These are phyloP conservation scores for Berghia stephanieae DNA, from an alignment of 1,140 invertebrate species.

Conservation along the genomic window DNA sequence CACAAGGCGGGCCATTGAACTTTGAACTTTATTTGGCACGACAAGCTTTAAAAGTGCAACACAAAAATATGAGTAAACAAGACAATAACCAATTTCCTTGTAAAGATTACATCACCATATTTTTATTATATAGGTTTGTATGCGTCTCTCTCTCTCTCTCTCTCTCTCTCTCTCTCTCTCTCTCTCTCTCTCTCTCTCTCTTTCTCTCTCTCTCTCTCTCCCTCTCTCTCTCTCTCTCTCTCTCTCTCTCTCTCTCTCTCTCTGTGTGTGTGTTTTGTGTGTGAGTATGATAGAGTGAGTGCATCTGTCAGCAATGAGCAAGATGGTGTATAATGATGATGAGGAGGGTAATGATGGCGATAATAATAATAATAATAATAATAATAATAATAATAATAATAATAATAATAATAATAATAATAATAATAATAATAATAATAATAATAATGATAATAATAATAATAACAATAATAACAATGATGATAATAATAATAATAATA, in stretches of 20 bases:
- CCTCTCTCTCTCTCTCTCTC: not conserved
- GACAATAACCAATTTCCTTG: not conserved
- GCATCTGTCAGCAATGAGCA: not conserved
- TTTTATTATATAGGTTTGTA: not conserved
- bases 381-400: too few relatives aligned
- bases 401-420: too few relatives aligned
- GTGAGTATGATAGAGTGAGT: not conserved
- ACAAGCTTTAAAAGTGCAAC: not conserved
- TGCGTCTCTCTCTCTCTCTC: slow-evolving; percentile 1
- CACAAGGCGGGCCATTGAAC: too few relatives aligned
- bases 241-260: not conserved
- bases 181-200: not conserved
- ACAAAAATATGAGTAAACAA: not conserved
- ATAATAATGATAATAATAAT: too few relatives aligned
- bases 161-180: not conserved
- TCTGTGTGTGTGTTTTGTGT: not conserved
- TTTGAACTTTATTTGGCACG: too few relatives aligned
- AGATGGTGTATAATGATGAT: not conserved
- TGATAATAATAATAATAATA: too few relatives aligned
- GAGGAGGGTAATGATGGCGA: too few relatives aligned
- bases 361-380: not conserved
- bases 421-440: too few relatives aligned
- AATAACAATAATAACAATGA: not conserved
- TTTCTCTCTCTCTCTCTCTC: not conserved
- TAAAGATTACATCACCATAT: not conserved